Evolutionary conservation across 2,113 vertebrate species (phyloP).

Genomic region (Lepus timidus): DNA sequence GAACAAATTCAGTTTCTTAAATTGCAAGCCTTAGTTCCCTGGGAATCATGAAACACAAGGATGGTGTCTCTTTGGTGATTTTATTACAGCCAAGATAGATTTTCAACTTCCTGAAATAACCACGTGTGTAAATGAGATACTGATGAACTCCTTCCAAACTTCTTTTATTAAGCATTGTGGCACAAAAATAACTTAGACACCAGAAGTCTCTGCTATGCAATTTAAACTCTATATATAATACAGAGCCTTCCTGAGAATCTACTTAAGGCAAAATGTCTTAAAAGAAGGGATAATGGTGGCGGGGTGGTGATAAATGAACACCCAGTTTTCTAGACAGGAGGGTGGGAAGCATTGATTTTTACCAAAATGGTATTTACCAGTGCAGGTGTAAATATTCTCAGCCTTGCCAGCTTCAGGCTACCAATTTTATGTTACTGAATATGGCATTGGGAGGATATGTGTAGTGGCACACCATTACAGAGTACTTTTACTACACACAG

Average conservation of each 20-base stretch:
- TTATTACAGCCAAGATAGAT: slow-evolving; percentile 32
- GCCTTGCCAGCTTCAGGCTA: background rate
- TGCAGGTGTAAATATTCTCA: background rate
- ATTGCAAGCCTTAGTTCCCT: background rate
- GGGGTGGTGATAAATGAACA: background rate
- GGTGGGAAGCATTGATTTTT: background rate
- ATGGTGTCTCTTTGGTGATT: background rate
- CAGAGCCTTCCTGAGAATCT: background rate
- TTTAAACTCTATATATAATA: background rate
- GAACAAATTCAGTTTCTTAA: slow-evolving; percentile 45
- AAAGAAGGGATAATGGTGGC: background rate
- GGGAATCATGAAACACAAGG: background rate
- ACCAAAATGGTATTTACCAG: background rate
- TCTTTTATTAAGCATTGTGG: background rate
- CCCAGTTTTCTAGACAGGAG: background rate
- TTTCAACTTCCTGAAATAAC: slow-evolving; percentile 57
- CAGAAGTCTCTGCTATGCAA: slow-evolving; percentile 22
- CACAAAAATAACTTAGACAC: slow-evolving; percentile 41
- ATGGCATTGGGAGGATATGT: background rate
- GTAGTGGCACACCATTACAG: background rate
- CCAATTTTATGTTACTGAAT: background rate
- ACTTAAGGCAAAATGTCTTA: background rate
- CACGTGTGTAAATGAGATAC: slow-evolving; percentile 13
- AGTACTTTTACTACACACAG: background rate
- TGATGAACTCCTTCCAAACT: background rate